A percentile compares a stretch with the other conserved stretches of the same genome.
phyloP scores from a whole-genome alignment of 2,888 invertebrate genomes.

The Sarcophaga subvicina region DNA sequence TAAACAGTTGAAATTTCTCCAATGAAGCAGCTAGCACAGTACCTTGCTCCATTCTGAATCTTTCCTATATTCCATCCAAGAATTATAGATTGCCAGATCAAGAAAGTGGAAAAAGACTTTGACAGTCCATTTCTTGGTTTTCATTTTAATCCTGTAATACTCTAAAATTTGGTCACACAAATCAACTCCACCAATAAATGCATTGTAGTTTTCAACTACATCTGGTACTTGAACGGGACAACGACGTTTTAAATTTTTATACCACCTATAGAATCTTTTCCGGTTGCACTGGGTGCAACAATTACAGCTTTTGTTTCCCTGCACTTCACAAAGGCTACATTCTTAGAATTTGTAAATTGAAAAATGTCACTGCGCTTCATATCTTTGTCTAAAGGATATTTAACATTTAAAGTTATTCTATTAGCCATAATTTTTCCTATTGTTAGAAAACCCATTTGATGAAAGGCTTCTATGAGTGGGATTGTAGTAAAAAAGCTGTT shows the following conservation, averaged over 20 bases:
- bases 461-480: neutral
- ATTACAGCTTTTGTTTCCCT: slow-evolving; percentile 4
- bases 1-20: neutral
- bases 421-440: slow-evolving; percentile 17
- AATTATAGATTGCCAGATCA: slow-evolving; percentile 47
- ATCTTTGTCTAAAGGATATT: neutral
- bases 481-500: neutral
- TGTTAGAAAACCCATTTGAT: slow-evolving; percentile 7
- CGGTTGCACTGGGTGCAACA: neutral
- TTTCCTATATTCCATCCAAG: slow-evolving; percentile 50
- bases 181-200: too few relatives aligned
- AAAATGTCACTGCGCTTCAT: too few relatives aligned
- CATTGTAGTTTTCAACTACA: too few relatives aligned
- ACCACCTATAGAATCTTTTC: slow-evolving; percentile 23
- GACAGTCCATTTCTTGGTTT: slow-evolving; percentile 39
- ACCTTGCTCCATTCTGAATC: neutral
- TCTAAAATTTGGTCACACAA: too few relatives aligned
- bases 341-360: neutral
- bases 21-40: neutral
- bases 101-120: slow-evolving; percentile 56
- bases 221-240: too few relatives aligned
- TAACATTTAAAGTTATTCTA: slow-evolving; percentile 13
- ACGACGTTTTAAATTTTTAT: neutral
- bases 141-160: neutral
- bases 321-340: slow-evolving; percentile 5